A percentile compares a stretch with the other conserved stretches of the same genome.
These are phyloP conservation scores for Portunus trituberculatus DNA, from an alignment of 1,140 invertebrate genomes.

Conservation along the genomic window DNA sequence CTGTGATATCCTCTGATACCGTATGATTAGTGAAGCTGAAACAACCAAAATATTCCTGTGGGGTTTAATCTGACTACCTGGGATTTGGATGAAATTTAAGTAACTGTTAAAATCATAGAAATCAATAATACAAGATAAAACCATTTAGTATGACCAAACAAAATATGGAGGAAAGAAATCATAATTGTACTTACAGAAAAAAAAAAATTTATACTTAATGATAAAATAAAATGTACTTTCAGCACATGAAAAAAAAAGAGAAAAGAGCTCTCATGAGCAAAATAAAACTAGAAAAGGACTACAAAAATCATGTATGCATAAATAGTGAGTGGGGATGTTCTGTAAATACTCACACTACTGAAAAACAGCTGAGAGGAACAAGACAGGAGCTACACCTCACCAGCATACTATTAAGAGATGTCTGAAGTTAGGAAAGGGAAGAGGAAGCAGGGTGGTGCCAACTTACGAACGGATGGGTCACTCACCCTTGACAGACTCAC, in stretches of 20 bases:
- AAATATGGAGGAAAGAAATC: not conserved
- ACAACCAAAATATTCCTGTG: conserved; percentile 54
- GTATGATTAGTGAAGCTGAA: conserved; percentile 75
- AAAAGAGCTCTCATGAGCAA: not conserved
- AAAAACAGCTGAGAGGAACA: not conserved
- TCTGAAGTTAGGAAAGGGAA: not conserved
- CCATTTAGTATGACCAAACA: too few relatives aligned
- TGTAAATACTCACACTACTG: too few relatives aligned
- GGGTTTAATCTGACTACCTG: conserved; percentile 13
- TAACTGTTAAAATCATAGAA: not conserved
- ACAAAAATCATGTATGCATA: too few relatives aligned
- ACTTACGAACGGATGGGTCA: conserved; percentile 50
- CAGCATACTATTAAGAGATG: not conserved
- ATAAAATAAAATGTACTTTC: not conserved
- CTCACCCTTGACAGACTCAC: conserved; percentile 76
- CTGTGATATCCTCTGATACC: conserved; percentile 75
- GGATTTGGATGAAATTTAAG: not conserved
- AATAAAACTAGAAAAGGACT: not conserved
- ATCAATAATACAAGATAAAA: not conserved
- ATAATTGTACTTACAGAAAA: not conserved
- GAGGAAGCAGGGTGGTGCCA: not conserved
- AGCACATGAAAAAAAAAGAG: not conserved
- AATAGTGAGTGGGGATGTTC: too few relatives aligned
- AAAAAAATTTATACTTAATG: not conserved
- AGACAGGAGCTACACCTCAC: not conserved